phyloP scores from a whole-genome alignment of 2,888 invertebrate genomes.

The Fragum whitleyi region DNA sequence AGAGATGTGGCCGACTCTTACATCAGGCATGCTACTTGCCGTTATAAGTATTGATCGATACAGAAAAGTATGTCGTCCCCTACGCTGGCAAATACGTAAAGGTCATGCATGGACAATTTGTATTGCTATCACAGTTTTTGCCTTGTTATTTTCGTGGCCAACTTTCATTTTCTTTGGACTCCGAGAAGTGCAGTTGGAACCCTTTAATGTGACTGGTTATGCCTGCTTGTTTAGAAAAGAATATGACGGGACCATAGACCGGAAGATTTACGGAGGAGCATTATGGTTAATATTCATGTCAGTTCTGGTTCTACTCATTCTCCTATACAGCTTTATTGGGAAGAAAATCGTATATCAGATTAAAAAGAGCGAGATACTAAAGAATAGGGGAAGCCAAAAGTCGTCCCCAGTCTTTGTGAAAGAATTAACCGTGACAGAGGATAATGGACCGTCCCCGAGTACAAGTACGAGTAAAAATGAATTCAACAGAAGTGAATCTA shows the following conservation, averaged over 20 bases:
- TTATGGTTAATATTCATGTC: slow-evolving; percentile 48
- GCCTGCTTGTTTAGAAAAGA: slow-evolving; percentile 49
- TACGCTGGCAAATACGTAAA: slow-evolving; percentile 46
- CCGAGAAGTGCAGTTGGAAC: slow-evolving; percentile 21
- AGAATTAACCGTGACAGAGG: not conserved
- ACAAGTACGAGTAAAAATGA: not conserved
- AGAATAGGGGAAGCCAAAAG: not conserved
- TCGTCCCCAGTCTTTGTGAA: not conserved
- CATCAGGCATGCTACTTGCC: slow-evolving; percentile 45
- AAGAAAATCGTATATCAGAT: slow-evolving; percentile 42
- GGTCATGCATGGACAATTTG: slow-evolving; percentile 33
- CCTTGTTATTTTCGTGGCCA: slow-evolving; percentile 49
- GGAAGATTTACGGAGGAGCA: slow-evolving; percentile 40
- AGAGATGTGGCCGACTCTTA: slow-evolving; percentile 49
- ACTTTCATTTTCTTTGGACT: slow-evolving; percentile 53
- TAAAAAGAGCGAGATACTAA: not conserved
- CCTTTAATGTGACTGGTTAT: slow-evolving; percentile 43
- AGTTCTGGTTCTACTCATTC: slow-evolving; percentile 18
- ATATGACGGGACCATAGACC: slow-evolving; percentile 35
- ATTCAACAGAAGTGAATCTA: not conserved
- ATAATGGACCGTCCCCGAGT: not conserved
- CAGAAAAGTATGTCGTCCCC: slow-evolving; percentile 51
- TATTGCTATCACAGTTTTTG: slow-evolving; percentile 21
- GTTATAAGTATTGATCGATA: slow-evolving; percentile 56
- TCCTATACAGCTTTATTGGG: slow-evolving; percentile 46